These are phyloP conservation scores for Sciurus carolinensis DNA, from an alignment of 2,797 vertebrate species.

Conservation along the genomic window DNA sequence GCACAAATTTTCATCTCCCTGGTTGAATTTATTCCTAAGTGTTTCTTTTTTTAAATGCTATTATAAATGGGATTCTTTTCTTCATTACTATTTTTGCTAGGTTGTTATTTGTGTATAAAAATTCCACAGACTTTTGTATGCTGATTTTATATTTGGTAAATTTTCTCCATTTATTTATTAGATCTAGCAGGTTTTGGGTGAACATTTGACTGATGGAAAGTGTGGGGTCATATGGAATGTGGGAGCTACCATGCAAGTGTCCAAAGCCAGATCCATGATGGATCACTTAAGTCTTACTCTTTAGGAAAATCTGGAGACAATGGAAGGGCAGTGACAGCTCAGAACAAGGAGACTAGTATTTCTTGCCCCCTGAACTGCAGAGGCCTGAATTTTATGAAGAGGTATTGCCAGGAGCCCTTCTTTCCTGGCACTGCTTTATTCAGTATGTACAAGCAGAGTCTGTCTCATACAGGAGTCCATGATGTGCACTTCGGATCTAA, in stretches of 20 bases:
- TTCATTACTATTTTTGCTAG: neutral
- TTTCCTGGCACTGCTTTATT: neutral
- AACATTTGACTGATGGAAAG: neutral
- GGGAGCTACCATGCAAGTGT: neutral
- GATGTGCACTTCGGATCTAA: neutral
- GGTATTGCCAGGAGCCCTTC: fast-evolving
- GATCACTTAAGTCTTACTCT: neutral
- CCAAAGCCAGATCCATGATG: neutral
- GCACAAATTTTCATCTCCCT: neutral
- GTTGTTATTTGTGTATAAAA: neutral
- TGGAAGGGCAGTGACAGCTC: neutral
- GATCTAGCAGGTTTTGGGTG: neutral
- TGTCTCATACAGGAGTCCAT: neutral
- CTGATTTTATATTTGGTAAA: neutral
- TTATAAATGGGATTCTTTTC: neutral
- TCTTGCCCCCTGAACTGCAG: neutral
- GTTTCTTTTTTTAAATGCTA: neutral
- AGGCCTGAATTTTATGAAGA: neutral
- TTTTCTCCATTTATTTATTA: neutral
- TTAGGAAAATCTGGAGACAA: neutral
- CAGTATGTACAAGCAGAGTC: neutral
- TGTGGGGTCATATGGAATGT: neutral
- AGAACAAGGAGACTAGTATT: neutral
- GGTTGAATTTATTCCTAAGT: neutral
- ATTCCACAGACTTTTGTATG: neutral